Percentiles rank a stretch among this genome's conserved stretches.
These are phyloP conservation scores for fruit fly (Drosophila melanogaster) DNA, from an alignment of 1,140 invertebrate species.

Conservation along the genomic window DNA sequence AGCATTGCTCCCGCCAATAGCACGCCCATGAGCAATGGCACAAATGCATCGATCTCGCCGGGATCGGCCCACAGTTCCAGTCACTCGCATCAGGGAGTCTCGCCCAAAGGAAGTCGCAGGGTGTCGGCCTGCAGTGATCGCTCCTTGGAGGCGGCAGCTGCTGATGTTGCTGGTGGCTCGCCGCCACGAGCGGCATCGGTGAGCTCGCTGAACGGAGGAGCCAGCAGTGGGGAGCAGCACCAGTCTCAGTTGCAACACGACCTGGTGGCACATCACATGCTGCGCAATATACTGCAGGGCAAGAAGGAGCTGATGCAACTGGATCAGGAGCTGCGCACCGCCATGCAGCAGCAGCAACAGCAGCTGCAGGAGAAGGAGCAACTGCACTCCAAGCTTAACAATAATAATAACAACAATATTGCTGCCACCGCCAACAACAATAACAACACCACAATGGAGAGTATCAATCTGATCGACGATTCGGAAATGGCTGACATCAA, in stretches of 20 bases:
- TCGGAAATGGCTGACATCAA: conserved; percentile 74
- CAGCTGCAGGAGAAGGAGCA: conserved; percentile 86
- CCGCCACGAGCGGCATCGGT: conserved; percentile 72
- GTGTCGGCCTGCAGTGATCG: conserved; percentile 79
- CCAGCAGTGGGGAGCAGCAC: conserved; percentile 66
- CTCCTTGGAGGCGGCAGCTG: conserved; percentile 65
- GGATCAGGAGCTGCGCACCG: conserved; percentile 86
- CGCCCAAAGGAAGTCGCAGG: conserved; percentile 59
- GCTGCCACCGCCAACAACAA: conserved; percentile 79
- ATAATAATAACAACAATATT: conserved; percentile 84
- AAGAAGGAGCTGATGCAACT: conserved; percentile 90
- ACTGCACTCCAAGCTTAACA: conserved; percentile 80
- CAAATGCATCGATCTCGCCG: conserved; percentile 61
- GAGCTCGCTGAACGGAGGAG: conserved; percentile 71
- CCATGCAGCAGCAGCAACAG: conserved; percentile 85
- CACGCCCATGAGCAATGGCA: conserved; percentile 68
- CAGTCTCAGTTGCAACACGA: conserved; percentile 85
- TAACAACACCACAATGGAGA: conserved; percentile 82
- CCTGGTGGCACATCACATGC: conserved; percentile 92
- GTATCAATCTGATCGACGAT: conserved; percentile 76
- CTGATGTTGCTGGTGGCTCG: conserved; percentile 53
- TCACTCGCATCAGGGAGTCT: conserved; percentile 35
- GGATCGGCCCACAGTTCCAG: conserved; percentile 60
- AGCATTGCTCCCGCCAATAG: conserved; percentile 43
- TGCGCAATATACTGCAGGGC: conserved; percentile 92